Evolutionary conservation across 2,113 vertebrate species (phyloP), one percentile per base, ranked within the genome.

Genomic region (Gila orcuttii): DNA sequence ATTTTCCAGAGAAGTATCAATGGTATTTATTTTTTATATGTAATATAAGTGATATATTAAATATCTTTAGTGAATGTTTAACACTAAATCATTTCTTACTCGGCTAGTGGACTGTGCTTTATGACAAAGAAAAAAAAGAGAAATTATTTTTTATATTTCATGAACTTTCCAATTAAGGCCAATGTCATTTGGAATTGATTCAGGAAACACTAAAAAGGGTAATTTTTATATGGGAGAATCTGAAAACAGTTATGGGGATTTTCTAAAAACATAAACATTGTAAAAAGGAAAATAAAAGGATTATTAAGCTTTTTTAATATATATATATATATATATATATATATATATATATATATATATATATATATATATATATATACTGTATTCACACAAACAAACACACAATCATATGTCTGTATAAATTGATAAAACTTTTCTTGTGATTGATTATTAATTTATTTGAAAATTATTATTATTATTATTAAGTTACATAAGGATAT

Each of bases 1-100:
- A 87, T 83, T 85, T 89, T 83, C 83, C 83, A 52, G 64, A 9
- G 55, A 86, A 45, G 79, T 87, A 77, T 89, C 79, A 79, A 81
- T 64, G 78, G 50, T 84, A 83, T 86, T 81, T 87, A 86, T 89
- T 84, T 76, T 28, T 59, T 2, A 82, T 77, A 68, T 82, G 83
- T 57, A 62, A 47, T 85, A 39, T 79, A 79, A 79, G 60, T 79
- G 25, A 79, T 73, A 79, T 45, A 79, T 85, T 82, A 66, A 55
- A 73, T 79, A 85, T 83, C 62, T 79, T 60, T 52, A 33, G 52
- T 42, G 33, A 59, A 74, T 19, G 33, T 73, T 42, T 36, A 59
- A 74, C 68, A 59, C 33, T 73, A 39, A 36, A 73, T 83, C 31
- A 69, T 83, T 42, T 73, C 33, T 73, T 15, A 59, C 33, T 39